Percentiles rank a stretch among this genome's conserved stretches.
These are phyloP conservation scores for Manacus vitellinus DNA, from an alignment of 2,113 vertebrate species.

Conservation along the genomic window DNA sequence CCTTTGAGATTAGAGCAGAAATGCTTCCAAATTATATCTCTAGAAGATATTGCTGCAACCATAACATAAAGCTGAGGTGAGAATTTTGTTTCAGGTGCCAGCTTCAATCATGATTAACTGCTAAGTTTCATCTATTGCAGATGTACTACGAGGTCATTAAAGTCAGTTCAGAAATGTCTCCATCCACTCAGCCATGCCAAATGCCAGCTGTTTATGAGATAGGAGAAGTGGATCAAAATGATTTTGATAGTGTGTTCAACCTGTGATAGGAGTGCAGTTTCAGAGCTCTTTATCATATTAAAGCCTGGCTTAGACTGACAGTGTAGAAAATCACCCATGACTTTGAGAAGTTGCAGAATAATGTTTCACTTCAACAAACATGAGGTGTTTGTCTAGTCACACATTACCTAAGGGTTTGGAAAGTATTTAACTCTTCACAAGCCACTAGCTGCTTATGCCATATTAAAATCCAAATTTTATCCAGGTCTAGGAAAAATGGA, in stretches of 20 bases:
- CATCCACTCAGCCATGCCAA: constrained; percentile 46
- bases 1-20: constrained; percentile 24
- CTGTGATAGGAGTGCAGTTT: not conserved
- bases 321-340: constrained; percentile 46
- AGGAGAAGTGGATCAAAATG: constrained; percentile 43
- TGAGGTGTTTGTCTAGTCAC: not conserved
- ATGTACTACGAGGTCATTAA: constrained; percentile 9
- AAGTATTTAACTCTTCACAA: constrained; percentile 9
- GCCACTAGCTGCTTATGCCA: not conserved
- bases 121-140: constrained; percentile 9
- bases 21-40: constrained; percentile 10
- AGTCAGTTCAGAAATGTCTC: constrained; percentile 34
- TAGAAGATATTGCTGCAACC: constrained; percentile 4
- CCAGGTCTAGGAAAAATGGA: not conserved
- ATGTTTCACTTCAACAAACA: constrained; percentile 9
- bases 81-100: constrained; percentile 47
- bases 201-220: constrained; percentile 49
- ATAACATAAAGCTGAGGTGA: not conserved
- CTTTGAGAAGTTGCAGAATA: constrained; percentile 38
- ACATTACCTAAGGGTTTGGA: not conserved
- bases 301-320: constrained; percentile 30
- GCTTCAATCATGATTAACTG: constrained; percentile 54
- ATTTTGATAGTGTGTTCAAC: constrained; percentile 29
- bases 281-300: constrained; percentile 51
- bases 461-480: not conserved